Base-by-base conservation (phyloP, 92 coral and sea anemone species). In the Heteractis magnifica region DNA sequence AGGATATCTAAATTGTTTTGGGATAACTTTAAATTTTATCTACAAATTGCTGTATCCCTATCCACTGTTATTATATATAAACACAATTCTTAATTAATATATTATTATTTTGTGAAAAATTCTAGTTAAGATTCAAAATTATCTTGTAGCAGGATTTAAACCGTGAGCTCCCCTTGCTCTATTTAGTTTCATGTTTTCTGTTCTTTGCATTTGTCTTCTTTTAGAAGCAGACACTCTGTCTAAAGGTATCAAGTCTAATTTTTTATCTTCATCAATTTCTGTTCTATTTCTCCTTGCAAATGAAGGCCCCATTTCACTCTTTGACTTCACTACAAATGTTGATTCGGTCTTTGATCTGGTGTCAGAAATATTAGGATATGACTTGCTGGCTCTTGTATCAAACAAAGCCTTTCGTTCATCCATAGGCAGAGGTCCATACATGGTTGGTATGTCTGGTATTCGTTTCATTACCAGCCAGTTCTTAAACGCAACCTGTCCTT, bases 241-340 rank as follows among this genome's bases (percentile, higher is more conserved):
- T 26, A 97, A 89, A 10, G 99, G 99, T 83, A 97, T 94, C 77
- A 97, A 90, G 21, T 92, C 90, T n/a, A 97, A 89, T 77, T 79
- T 90, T 77, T 94, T 97, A 59, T 97, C 99, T 20, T 52, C 89
- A 75, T 96, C 99, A 51, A 88, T 71, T 34, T 71, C 83, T 14
- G 6, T 60, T 58, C 64, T 74, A 62, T 51, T 6, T 77, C 44
- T 81, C 41, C 87, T 56, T 4, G 86, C 81, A 75, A 89, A 86
- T 52, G 84, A 89, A 0, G 85, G 77, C 51, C 81, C 89, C 64
- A 79, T 82, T 52, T 91, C 94, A 65, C 89, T 88, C 50, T 91
- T 89, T 51, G 94, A 88, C 79, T 92, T 90, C 49, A 94, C 92
- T 16, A 91, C 91, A 88, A 86, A 81, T 20, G 95, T 84, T 51